Evolutionary conservation across 2,113 vertebrate species (phyloP).

Genomic region (Arvicanthis niloticus): DNA sequence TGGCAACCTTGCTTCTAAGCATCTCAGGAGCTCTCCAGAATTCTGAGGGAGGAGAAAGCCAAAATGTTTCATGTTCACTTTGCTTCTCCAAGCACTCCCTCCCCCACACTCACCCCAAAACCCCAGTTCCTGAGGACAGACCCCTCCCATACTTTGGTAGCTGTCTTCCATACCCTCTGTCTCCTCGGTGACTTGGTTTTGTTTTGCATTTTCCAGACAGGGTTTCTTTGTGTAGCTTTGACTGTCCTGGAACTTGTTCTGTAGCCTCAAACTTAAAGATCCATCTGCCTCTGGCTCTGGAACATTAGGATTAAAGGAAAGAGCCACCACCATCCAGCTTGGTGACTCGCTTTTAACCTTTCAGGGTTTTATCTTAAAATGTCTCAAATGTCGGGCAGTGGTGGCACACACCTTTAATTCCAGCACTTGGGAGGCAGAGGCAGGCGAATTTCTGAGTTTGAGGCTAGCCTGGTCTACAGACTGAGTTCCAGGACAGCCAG

Average conservation of each 20-base stretch:
- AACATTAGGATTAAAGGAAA: neutral
- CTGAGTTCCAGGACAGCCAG: too few relatives aligned
- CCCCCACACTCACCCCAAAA: neutral
- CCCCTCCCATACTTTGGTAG: neutral
- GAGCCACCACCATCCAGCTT: neutral
- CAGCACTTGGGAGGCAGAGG: too few relatives aligned
- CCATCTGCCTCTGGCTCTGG: neutral
- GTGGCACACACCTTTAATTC: too few relatives aligned
- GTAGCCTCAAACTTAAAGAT: neutral
- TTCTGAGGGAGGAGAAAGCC: neutral
- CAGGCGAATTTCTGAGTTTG: too few relatives aligned
- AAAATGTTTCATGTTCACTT: neutral
- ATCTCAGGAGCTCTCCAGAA: neutral
- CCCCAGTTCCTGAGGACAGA: neutral
- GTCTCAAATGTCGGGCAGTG: neutral
- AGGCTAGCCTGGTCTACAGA: too few relatives aligned
- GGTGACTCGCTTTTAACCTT: neutral
- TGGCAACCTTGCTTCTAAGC: neutral
- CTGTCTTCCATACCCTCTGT: neutral
- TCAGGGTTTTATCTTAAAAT: constrained; percentile 26
- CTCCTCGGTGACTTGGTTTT: neutral
- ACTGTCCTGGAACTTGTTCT: neutral
- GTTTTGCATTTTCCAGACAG: neutral
- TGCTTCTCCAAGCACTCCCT: neutral
- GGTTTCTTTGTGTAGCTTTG: neutral